Conservation (phyloP, 2,888 invertebrate genomes). For the Xestoiulus laeticollis region DNA sequence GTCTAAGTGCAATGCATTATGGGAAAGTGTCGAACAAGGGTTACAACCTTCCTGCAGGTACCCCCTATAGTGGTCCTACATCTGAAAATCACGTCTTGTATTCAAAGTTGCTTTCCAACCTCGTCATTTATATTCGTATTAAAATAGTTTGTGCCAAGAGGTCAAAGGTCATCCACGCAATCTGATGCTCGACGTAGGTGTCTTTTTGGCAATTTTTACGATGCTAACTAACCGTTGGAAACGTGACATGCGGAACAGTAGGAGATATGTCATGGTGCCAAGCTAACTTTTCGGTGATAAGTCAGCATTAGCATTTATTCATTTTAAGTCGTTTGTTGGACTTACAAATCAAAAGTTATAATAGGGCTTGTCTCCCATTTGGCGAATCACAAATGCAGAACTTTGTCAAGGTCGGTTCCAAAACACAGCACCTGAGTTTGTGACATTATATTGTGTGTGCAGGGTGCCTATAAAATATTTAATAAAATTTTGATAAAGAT, state of each 20-base stretch:
- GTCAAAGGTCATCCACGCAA: conserved; percentile 12
- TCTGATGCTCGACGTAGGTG: conserved; percentile 43
- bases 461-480: too few species aligned
- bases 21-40: not conserved
- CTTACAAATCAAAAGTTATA: not conserved
- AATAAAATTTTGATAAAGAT: too few species aligned
- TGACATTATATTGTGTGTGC: not conserved
- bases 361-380: not conserved
- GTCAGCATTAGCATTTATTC: conserved; percentile 41
- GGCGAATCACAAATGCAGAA: not conserved
- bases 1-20: not conserved
- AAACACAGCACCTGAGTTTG: not conserved
- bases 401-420: not conserved
- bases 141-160: not conserved
- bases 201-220: conserved; percentile 23
- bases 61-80: not conserved
- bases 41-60: not conserved
- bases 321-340: not conserved
- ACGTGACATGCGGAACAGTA: conserved; percentile 11
- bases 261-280: not conserved
- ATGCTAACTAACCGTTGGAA: conserved; percentile 12
- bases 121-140: conserved; percentile 35
- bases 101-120: conserved; percentile 38
- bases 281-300: conserved; percentile 2
- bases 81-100: not conserved